A percentile compares a stretch with the other conserved stretches of the same genome.
These are phyloP conservation scores for Tortrix viridana DNA, from an alignment of 2,888 invertebrate species.

Conservation along the genomic window DNA sequence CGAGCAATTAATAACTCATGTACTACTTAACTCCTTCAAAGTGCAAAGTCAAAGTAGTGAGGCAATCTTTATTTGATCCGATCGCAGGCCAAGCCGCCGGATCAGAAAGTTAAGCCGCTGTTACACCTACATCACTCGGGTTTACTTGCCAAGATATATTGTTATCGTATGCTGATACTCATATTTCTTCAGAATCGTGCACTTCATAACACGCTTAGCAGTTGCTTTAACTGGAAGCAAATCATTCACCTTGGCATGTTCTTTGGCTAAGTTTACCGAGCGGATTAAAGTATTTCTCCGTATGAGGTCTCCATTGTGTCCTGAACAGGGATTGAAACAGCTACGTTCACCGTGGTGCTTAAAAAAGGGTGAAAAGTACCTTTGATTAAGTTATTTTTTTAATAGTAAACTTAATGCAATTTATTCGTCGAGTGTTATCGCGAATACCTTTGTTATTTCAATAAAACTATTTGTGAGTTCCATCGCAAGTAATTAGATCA, in stretches of 20 bases:
- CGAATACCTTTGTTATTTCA: too few species aligned
- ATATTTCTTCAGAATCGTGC: slow-evolving; percentile 54
- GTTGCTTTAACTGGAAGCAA: slow-evolving; percentile 44
- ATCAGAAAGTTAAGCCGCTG: slow-evolving; percentile 48
- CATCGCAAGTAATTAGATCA: too few species aligned
- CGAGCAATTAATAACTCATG: background rate
- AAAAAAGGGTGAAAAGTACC: too few species aligned
- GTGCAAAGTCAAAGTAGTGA: background rate
- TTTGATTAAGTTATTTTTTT: too few species aligned
- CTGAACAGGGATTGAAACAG: too few species aligned
- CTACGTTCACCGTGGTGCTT: too few species aligned
- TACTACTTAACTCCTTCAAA: background rate
- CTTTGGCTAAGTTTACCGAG: background rate
- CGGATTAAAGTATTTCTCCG: background rate
- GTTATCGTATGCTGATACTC: slow-evolving; percentile 42
- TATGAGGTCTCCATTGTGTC: too few species aligned
- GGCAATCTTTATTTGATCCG: slow-evolving; percentile 39
- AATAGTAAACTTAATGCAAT: too few species aligned
- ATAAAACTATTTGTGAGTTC: too few species aligned
- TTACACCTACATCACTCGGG: slow-evolving; percentile 45
- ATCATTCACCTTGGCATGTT: background rate
- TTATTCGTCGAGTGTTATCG: too few species aligned
- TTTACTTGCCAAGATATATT: slow-evolving; percentile 42
- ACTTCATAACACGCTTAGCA: slow-evolving; percentile 47
- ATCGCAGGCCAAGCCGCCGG: slow-evolving; percentile 38